phyloP scores from a whole-genome alignment of 1,140 invertebrate species.

The Brachionus sp. region DNA sequence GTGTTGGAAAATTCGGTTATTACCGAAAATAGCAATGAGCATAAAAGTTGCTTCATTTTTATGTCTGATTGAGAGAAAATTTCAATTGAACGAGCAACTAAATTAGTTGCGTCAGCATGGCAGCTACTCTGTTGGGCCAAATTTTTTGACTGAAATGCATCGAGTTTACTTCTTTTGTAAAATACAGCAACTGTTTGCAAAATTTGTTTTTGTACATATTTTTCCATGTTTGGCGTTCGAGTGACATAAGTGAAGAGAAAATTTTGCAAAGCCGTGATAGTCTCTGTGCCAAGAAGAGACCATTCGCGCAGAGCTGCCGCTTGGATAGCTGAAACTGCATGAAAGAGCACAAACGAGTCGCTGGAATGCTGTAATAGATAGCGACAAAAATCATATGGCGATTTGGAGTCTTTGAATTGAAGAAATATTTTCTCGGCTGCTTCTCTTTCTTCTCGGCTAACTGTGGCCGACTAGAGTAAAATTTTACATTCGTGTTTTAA shows the following conservation, averaged over 20 bases:
- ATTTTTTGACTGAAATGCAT: not conserved
- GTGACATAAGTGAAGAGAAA: not conserved
- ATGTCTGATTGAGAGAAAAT: not conserved
- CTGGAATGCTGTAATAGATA: not conserved
- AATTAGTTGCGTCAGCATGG: not conserved
- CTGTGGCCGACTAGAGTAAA: not conserved
- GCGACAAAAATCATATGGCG: conserved; percentile 18
- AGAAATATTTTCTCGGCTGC: not conserved
- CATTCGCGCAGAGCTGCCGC: conserved; percentile 26
- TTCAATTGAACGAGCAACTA: not conserved
- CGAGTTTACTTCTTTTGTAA: conserved; percentile 33
- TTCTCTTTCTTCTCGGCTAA: not conserved
- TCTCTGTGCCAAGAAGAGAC: not conserved
- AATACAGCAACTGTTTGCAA: conserved; percentile 36
- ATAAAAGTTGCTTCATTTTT: not conserved
- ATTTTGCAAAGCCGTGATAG: not conserved
- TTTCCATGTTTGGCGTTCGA: not conserved
- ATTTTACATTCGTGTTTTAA: not conserved
- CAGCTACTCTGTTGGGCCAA: not conserved
- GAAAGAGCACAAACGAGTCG: conserved; percentile 2
- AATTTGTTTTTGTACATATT: conserved; percentile 34
- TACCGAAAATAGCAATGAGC: not conserved
- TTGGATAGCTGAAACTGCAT: not conserved
- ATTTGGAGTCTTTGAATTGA: conserved; percentile 17
- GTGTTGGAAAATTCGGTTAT: conserved; percentile 35